These are phyloP conservation scores for Arbacia lixula DNA, from an alignment of 53 echinoderm and acorn worm genomes.

Conservation along the genomic window DNA sequence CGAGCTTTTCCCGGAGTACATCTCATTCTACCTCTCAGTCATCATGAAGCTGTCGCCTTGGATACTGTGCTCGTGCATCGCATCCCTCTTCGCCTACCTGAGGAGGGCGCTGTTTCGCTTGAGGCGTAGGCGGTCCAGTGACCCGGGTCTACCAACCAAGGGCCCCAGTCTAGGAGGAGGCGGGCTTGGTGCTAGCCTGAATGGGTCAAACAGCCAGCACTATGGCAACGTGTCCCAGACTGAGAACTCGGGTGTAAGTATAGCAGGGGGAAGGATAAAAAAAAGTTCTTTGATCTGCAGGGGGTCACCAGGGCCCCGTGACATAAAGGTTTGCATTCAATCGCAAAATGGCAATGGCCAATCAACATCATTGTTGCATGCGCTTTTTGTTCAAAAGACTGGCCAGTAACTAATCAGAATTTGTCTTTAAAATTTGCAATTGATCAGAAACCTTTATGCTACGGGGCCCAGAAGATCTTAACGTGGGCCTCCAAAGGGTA, in stretches of 20 bases:
- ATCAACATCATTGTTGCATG: no score
- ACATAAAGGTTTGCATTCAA: no score
- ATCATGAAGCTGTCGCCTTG: conserved; percentile 61
- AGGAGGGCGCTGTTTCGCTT: conserved; percentile 57
- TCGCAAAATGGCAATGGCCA: no score
- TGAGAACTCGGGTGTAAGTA: conserved; percentile 21
- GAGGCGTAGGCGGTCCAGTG: conserved; percentile 33
- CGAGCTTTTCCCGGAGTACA: no score
- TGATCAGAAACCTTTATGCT: no score
- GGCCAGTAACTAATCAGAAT: no score
- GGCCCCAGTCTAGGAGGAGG: conserved; percentile 32
- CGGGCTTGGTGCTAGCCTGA: not conserved
- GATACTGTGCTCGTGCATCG: conserved; percentile 66
- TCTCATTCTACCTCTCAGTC: no score
- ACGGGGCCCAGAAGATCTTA: no score
- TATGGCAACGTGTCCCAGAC: conserved; percentile 11
- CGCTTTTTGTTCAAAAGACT: no score
- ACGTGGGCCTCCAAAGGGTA: no score
- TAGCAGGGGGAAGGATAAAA: not conserved
- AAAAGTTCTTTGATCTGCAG: not conserved
- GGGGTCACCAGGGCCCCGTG: no score
- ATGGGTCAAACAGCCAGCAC: not conserved
- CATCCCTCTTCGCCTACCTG: conserved; percentile 54
- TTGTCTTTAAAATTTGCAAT: no score
- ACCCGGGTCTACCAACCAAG: conserved; percentile 57